Percentiles rank a stretch among this genome's conserved stretches.
Evolutionary conservation across 2,113 vertebrate species (phyloP).

Genomic region (Dunckerocampus dactyliophorus): DNA sequence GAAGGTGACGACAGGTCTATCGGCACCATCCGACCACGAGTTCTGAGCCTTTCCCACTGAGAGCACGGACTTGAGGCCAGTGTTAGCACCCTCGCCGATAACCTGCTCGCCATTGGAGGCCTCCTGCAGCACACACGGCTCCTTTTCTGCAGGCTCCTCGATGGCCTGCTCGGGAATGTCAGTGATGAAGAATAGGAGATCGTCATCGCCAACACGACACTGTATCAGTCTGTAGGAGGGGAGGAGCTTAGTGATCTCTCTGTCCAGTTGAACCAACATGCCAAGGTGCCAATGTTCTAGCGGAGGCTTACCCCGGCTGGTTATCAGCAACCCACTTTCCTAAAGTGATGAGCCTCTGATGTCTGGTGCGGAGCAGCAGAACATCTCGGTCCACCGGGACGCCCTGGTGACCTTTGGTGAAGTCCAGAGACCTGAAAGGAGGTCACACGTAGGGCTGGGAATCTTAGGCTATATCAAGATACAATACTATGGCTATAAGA

Average conservation of each 20-base stretch:
- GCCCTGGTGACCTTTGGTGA: conserved; percentile 95
- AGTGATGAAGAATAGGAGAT: conserved; percentile 87
- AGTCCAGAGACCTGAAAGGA: conserved; percentile 87
- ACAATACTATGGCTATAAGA: too few species aligned
- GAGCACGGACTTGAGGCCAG: conserved; percentile 87
- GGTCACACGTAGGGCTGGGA: too few species aligned
- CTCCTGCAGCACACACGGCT: conserved; percentile 85
- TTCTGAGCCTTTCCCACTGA: conserved; percentile 83
- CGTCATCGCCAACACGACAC: conserved; percentile 83
- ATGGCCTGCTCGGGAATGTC: conserved; percentile 88
- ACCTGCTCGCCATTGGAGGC: conserved; percentile 76
- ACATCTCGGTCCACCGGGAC: conserved; percentile 86
- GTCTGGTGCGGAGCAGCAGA: conserved; percentile 80
- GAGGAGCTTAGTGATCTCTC: neutral
- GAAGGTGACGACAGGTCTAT: conserved; percentile 92
- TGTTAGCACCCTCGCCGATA: conserved; percentile 70
- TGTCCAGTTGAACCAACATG: neutral
- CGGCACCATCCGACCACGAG: conserved; percentile 79
- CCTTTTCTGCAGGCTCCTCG: conserved; percentile 86
- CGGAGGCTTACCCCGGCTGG: conserved; percentile 79
- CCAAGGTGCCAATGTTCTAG: neutral
- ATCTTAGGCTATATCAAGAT: too few species aligned
- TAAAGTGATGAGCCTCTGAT: conserved; percentile 84
- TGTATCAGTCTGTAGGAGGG: conserved; percentile 83
- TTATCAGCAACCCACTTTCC: conserved; percentile 95